Conservation (phyloP, 1,140 invertebrate species). For the Lycorma delicatula region DNA sequence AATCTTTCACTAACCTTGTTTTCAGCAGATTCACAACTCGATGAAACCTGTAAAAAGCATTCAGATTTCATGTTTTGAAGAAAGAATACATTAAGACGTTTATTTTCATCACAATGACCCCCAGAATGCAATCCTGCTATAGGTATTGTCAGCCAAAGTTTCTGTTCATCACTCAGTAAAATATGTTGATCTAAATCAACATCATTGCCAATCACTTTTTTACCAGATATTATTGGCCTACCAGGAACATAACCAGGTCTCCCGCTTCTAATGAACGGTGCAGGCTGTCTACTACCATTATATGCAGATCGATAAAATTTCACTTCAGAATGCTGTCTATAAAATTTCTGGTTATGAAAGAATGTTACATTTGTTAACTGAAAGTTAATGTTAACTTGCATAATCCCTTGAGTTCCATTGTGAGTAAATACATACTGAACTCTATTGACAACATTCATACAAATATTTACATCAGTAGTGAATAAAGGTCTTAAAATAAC, state of each 20-base stretch:
- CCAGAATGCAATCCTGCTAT: neutral
- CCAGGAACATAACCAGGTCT: slow-evolving; percentile 57
- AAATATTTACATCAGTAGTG: neutral
- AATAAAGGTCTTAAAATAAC: neutral
- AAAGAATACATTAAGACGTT: neutral
- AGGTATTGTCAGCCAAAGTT: neutral
- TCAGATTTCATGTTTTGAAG: neutral
- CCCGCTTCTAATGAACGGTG: slow-evolving; percentile 46
- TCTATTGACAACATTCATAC: slow-evolving; percentile 39
- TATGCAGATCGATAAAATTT: slow-evolving; percentile 40
- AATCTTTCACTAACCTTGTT: too few species aligned
- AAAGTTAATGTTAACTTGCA: slow-evolving; percentile 38
- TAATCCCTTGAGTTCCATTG: slow-evolving; percentile 47
- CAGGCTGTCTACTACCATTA: slow-evolving; percentile 25
- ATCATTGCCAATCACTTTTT: neutral
- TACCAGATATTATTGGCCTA: slow-evolving; percentile 46
- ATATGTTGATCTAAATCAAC: neutral
- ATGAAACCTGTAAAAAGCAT: neutral
- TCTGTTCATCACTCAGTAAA: neutral
- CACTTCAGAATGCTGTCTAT: slow-evolving; percentile 44
- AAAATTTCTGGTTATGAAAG: slow-evolving; percentile 27
- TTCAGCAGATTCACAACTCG: neutral
- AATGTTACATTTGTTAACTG: slow-evolving; percentile 37
- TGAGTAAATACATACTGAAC: slow-evolving; percentile 46
- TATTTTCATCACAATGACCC: too few species aligned